Conservation (phyloP, 2,888 invertebrate species). For the Tetragonula carbonaria region DNA sequence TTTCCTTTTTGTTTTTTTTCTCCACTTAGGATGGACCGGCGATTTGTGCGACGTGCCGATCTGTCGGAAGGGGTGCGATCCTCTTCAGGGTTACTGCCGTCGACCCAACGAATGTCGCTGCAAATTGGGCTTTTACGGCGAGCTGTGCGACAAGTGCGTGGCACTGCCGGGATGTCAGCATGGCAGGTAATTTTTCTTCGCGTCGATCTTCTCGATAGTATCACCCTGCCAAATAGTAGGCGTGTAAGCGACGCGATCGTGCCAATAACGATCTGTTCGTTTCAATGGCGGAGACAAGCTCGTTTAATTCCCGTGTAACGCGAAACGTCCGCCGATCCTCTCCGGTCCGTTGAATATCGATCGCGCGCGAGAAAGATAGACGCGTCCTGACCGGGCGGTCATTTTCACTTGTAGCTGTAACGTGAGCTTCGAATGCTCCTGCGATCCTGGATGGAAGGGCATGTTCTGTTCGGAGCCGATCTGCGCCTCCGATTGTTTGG, state of each 20-base stretch:
- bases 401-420: conserved; percentile 86
- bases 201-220: background rate
- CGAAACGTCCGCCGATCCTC: conserved; percentile 32
- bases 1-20: background rate
- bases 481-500: conserved; percentile 93
- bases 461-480: conserved; percentile 95
- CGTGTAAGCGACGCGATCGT: no score
- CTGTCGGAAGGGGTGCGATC: conserved; percentile 95
- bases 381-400: background rate
- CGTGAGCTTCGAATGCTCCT: conserved; percentile 94
- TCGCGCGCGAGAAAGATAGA: background rate
- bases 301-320: conserved; percentile 60
- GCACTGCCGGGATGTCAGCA: conserved; percentile 94
- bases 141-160: conserved; percentile 93
- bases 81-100: conserved; percentile 95
- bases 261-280: background rate
- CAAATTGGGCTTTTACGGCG: conserved; percentile 94
- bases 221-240: no score
- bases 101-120: conserved; percentile 95
- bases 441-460: conserved; percentile 94
- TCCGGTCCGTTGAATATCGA: conserved; percentile 10
- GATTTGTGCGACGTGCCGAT: conserved; percentile 96
- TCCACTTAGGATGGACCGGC: conserved; percentile 89
- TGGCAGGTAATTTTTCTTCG: conserved; percentile 85
- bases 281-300: background rate